phyloP scores from a whole-genome alignment of 2,888 invertebrate genomes.

The Stenurella melanura region DNA sequence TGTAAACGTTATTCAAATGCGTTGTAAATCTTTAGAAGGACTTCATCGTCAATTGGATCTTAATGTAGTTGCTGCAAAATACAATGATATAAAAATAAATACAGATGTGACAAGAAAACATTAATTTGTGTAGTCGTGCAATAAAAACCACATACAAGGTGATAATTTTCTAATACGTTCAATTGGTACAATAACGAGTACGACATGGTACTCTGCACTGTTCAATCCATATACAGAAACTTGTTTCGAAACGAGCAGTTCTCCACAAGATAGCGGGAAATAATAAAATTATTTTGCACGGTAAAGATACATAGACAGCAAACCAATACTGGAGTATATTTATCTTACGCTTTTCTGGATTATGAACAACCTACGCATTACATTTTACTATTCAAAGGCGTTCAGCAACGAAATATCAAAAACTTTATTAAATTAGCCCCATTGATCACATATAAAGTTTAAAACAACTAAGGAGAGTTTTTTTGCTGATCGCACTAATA shows the following conservation, averaged over 20 bases:
- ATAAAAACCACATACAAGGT: constrained; percentile 56
- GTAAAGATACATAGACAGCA: not conserved
- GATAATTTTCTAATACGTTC: constrained; percentile 60
- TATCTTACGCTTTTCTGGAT: no score
- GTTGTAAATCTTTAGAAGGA: constrained; percentile 50
- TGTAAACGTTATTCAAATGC: constrained; percentile 43
- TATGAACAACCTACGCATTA: no score
- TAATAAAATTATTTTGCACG: constrained; percentile 34
- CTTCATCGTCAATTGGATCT: constrained; percentile 50
- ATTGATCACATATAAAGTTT: no score
- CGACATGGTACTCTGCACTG: constrained; percentile 45
- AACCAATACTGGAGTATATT: no score
- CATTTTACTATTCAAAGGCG: no score
- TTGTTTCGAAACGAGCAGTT: constrained; percentile 39
- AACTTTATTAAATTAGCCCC: no score
- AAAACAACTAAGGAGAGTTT: no score
- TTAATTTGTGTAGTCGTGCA: constrained; percentile 52
- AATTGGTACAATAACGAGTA: constrained; percentile 56
- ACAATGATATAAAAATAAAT: constrained; percentile 49
- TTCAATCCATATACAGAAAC: constrained; percentile 49
- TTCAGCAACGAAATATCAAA: no score
- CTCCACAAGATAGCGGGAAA: constrained; percentile 12
- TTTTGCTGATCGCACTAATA: no score
- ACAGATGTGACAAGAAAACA: constrained; percentile 53
- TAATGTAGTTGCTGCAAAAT: constrained; percentile 49